Conservation (phyloP, 2,797 vertebrate species). For the Heterohyrax brucei region DNA sequence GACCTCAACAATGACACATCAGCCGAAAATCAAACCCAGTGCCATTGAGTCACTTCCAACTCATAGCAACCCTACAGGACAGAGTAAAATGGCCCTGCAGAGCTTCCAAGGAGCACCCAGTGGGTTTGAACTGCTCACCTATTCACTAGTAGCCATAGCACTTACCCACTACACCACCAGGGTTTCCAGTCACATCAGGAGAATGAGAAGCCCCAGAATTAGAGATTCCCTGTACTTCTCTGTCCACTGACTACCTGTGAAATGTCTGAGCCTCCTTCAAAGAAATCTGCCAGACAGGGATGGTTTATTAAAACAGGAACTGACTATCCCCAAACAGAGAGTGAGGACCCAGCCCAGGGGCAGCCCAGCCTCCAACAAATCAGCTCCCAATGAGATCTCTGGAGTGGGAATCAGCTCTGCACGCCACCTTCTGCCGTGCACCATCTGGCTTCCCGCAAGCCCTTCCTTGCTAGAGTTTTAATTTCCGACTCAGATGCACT, state of each 20-base stretch:
- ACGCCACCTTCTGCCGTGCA: constrained; percentile 60
- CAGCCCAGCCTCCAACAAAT: constrained; percentile 72
- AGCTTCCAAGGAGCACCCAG: too few species aligned
- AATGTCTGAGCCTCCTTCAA: background rate
- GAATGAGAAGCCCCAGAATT: background rate
- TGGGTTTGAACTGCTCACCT: too few species aligned
- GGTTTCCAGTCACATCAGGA: background rate
- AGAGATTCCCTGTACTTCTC: background rate
- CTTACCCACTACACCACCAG: too few species aligned
- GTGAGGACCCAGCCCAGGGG: constrained; percentile 1
- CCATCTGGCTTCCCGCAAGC: constrained; percentile 79
- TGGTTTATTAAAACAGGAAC: background rate
- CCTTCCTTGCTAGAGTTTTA: constrained; percentile 83
- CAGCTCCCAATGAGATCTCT: constrained; percentile 68
- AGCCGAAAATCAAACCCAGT: too few species aligned
- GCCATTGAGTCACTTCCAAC: too few species aligned
- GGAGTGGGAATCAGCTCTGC: constrained; percentile 53
- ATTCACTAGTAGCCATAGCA: too few species aligned
- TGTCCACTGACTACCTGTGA: background rate
- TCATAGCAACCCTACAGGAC: too few species aligned
- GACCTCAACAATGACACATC: background rate
- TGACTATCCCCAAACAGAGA: background rate
- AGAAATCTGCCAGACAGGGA: background rate
- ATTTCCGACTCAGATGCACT: constrained; percentile 84
- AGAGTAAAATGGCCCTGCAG: too few species aligned